These are phyloP conservation scores for Festucalex cinctus DNA, from an alignment of 2,113 vertebrate genomes.

Conservation along the genomic window DNA sequence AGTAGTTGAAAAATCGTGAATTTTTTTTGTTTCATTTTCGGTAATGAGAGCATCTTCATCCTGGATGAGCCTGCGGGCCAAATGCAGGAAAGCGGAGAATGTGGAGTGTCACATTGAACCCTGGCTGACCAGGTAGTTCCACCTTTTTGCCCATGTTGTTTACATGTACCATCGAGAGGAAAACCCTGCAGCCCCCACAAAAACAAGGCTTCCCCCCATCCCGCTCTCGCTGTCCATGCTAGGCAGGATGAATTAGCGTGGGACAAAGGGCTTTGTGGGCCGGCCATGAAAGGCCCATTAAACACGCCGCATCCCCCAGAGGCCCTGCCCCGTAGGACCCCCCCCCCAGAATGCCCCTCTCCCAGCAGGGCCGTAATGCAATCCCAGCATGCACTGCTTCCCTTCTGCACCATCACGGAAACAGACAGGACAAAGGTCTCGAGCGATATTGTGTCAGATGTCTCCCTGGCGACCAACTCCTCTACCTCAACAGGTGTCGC, in stretches of 20 bases:
- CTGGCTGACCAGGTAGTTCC: neutral
- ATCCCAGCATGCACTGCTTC: slow-evolving; percentile 73
- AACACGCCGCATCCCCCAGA: slow-evolving; percentile 81
- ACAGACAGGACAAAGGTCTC: neutral
- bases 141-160: neutral
- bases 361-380: slow-evolving; percentile 68
- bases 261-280: slow-evolving; percentile 83
- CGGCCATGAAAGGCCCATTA: slow-evolving; percentile 83
- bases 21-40: neutral
- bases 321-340: slow-evolving; percentile 73
- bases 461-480: neutral
- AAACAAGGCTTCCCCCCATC: slow-evolving; percentile 55
- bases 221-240: slow-evolving; percentile 67
- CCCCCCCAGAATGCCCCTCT: slow-evolving; percentile 67
- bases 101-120: neutral
- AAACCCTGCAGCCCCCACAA: neutral
- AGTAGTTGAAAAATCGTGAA: no score
- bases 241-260: slow-evolving; percentile 77
- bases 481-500: neutral
- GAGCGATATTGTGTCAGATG: neutral
- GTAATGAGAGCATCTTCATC: neutral
- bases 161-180: neutral
- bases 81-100: neutral
- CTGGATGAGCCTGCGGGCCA: neutral
- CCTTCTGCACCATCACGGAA: slow-evolving; percentile 59